Evolutionary conservation across 2,888 invertebrate species (phyloP), one percentile per base, ranked within the genome.

Genomic region (Pachliopta kotzebuea): DNA sequence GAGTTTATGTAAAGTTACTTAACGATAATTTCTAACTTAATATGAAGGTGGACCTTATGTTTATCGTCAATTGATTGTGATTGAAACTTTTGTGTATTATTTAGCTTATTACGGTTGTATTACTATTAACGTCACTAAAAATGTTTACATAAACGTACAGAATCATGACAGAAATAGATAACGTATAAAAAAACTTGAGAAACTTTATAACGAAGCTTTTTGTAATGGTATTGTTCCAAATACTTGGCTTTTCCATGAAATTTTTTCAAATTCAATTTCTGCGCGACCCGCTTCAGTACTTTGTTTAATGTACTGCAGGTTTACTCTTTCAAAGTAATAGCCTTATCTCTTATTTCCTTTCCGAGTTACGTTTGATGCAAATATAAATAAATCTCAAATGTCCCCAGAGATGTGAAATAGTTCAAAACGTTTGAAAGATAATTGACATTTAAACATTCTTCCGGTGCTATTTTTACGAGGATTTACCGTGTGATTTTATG

Each of bases 221-320:
- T 66, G 62, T 63, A 67, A 71, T 71, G 71, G 71, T 74, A 70
- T 71, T 64, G 67, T 73, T 68, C 67, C 68, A 71, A 73, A 67
- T 63, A 45, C 62, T 66, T 71, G 65, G 66, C 68, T 63, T 71
- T 66, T 68, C 66, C 62, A 69, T 71, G 70, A 75, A 72, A 73
- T 72, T 75, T n/a, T 80, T 72, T 73, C 72, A 76, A 79, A 78
- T 78, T 76, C 72, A 77, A 78, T 81, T 78, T 74, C 71, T 73
- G 54, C 59, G 67, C 74, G 71, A 72, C 74, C 67, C 69, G 68
- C 69, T 65, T 61, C 52, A 69, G 68, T 73, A 76, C 72, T 77
- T 76, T 77, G 72, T 73, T 73, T 79, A 78, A 81, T 79, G 76
- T 73, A 72, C 67, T 71, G 68, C 76, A 77, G 77, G 78, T 79